These are phyloP conservation scores for Xiphophorus birchmanni DNA, from an alignment of 2,797 vertebrate species.

Conservation along the genomic window DNA sequence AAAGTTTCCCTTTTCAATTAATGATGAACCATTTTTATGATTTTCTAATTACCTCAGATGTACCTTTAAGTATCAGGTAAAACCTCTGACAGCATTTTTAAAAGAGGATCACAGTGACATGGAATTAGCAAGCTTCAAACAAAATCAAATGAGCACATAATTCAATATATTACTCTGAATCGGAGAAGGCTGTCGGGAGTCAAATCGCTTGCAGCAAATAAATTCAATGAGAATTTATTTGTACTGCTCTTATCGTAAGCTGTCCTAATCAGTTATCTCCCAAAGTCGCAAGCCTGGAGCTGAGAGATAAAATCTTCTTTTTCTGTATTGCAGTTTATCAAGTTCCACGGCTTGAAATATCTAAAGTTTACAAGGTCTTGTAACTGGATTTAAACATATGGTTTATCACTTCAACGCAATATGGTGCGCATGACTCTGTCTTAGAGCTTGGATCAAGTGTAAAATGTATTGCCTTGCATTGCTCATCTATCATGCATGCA, in stretches of 20 bases:
- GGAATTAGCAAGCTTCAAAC: background rate
- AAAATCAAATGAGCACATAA: background rate
- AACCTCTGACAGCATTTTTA: background rate
- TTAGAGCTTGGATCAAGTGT: conserved; percentile 29
- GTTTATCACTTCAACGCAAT: conserved; percentile 43
- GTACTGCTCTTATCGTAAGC: background rate
- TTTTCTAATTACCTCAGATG: background rate
- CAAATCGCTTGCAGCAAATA: conserved; percentile 11
- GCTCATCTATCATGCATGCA: conserved; percentile 65
- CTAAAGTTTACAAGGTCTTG: conserved; percentile 26
- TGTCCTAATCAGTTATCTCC: conserved; percentile 25
- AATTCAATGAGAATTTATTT: conserved; percentile 14
- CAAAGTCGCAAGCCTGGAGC: background rate
- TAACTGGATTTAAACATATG: conserved; percentile 40
- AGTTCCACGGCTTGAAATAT: conserved; percentile 4
- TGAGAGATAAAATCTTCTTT: conserved; percentile 11
- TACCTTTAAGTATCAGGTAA: background rate
- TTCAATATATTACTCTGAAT: background rate
- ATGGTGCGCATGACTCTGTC: conserved; percentile 31
- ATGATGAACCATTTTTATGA: background rate
- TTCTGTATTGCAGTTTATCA: background rate
- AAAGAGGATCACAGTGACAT: background rate
- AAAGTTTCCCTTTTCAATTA: background rate
- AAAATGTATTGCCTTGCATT: conserved; percentile 46
- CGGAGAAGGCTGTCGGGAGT: background rate